phyloP scores from a whole-genome alignment of 2,888 invertebrate genomes.

The Merodon equestris region DNA sequence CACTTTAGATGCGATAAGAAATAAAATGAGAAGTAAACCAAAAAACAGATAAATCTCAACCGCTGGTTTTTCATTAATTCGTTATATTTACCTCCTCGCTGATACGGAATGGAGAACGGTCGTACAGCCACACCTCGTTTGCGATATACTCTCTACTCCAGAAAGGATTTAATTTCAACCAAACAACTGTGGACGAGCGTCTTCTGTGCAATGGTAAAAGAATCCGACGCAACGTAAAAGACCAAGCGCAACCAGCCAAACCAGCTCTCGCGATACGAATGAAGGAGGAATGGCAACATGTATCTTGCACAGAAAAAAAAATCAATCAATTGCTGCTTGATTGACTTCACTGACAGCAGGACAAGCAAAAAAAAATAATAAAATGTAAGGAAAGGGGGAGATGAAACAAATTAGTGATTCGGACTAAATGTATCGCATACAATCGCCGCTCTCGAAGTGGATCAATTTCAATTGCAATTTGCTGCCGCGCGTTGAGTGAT shows the following conservation, averaged over 20 bases:
- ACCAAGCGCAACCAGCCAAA: slow-evolving; percentile 37
- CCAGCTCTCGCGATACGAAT: slow-evolving; percentile 23
- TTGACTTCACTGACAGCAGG: slow-evolving; percentile 47
- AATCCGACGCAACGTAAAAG: slow-evolving; percentile 11
- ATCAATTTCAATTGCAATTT: no score
- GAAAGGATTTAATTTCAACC: slow-evolving; percentile 59
- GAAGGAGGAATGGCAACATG: slow-evolving; percentile 24
- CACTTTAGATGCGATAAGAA: slow-evolving; percentile 61
- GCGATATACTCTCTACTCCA: slow-evolving; percentile 17
- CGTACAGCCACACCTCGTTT: slow-evolving; percentile 55
- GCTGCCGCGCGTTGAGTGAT: slow-evolving; percentile 38
- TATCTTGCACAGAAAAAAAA: slow-evolving; percentile 16
- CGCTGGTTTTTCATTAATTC: slow-evolving; percentile 56
- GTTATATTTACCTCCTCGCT: slow-evolving; percentile 36
- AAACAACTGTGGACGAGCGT: slow-evolving; percentile 15
- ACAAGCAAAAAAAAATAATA: slow-evolving; percentile 11
- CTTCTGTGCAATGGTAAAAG: slow-evolving; percentile 27
- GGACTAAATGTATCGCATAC: no score
- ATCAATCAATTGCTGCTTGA: slow-evolving; percentile 67
- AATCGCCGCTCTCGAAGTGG: no score
- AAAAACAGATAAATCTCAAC: slow-evolving; percentile 44
- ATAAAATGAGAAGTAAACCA: neutral
- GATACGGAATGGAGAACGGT: slow-evolving; percentile 6
- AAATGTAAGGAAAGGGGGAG: no score
- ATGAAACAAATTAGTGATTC: no score